Conservation (phyloP, 2,797 vertebrate species). For the Urocyon cinereoargenteus region DNA sequence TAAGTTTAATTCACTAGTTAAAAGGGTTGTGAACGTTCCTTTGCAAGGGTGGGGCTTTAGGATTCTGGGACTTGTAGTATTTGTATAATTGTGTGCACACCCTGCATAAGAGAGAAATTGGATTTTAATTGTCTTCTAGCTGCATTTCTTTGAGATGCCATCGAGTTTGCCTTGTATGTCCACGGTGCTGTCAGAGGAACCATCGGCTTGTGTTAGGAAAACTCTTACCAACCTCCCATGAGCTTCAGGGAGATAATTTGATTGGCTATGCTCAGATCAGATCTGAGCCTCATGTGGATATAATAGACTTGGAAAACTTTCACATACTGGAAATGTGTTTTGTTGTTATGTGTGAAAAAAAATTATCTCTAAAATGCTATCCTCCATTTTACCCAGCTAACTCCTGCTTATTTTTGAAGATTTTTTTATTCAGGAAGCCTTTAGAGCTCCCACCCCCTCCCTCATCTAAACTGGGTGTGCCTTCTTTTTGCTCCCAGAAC, state of each 20-base stretch:
- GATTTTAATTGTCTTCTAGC: background rate
- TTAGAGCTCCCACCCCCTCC: background rate
- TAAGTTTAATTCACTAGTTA: background rate
- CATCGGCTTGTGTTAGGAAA: background rate
- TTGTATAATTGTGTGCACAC: background rate
- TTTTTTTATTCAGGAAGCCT: background rate
- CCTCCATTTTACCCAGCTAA: background rate
- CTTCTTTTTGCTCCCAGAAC: background rate
- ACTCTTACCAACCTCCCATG: background rate
- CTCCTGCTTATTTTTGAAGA: conserved; percentile 46
- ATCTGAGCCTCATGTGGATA: background rate
- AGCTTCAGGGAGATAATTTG: conserved; percentile 33
- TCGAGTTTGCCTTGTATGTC: background rate
- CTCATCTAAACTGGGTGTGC: background rate
- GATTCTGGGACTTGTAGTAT: background rate
- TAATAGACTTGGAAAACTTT: background rate
- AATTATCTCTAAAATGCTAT: conserved; percentile 21
- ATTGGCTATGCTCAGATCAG: conserved; percentile 14
- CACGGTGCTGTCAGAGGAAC: background rate
- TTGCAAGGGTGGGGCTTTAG: background rate
- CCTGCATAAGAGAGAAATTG: background rate
- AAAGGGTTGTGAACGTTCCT: background rate
- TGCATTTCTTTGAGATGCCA: background rate
- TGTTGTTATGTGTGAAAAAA: conserved; percentile 55
- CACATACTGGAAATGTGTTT: background rate